A percentile compares a stretch with the other conserved stretches of the same genome.
These are phyloP conservation scores for Sinella curviseta DNA, from an alignment of 1,140 invertebrate species.

Conservation along the genomic window DNA sequence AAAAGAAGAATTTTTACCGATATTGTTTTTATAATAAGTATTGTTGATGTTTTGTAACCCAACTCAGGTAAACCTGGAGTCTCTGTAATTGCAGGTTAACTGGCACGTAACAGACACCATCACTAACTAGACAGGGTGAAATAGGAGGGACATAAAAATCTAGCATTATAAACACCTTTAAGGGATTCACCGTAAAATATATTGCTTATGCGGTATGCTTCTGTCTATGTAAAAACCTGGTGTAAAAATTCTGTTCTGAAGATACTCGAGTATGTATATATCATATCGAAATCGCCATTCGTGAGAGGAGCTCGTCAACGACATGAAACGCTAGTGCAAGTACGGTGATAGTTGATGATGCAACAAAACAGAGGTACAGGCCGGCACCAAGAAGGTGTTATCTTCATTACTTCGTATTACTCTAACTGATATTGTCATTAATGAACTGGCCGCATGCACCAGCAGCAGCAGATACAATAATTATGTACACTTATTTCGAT, in stretches of 20 bases:
- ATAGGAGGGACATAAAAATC: not conserved
- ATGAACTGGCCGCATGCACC: not conserved
- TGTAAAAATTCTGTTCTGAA: not conserved
- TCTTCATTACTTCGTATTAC: not conserved
- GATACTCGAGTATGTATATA: not conserved
- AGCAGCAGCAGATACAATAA: no score
- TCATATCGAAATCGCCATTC: not conserved
- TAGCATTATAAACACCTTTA: not conserved
- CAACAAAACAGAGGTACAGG: not conserved
- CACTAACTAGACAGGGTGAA: slow-evolving; percentile 5
- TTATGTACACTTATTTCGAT: no score
- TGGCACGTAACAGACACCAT: not conserved
- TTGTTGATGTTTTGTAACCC: not conserved
- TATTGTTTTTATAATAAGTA: not conserved
- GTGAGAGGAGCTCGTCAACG: not conserved
- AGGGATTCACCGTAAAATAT: not conserved
- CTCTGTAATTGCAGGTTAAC: not conserved
- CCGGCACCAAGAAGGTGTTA: not conserved
- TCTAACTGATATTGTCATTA: not conserved
- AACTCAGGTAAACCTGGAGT: not conserved
- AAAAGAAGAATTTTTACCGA: not conserved
- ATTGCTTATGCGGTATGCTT: no score
- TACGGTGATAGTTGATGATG: not conserved
- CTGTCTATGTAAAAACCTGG: not conserved
- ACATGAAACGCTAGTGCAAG: not conserved